Base-by-base conservation (phyloP, 2,888 invertebrate species). In the Lumbricus terrestris region DNA sequence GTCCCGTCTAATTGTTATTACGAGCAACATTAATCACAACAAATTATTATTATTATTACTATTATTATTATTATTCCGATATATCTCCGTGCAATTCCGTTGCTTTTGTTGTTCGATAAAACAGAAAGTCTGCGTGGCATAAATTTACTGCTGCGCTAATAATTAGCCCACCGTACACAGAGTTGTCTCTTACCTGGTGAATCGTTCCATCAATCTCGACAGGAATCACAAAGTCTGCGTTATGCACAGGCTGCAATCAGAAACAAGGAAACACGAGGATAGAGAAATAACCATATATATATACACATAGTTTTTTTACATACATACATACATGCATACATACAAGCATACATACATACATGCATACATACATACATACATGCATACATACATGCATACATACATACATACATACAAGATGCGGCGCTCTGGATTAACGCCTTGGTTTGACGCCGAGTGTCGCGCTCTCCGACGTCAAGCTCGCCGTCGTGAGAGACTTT, bases 201-300 rank as follows among this genome's bases (percentile, higher is more conserved):
- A 98, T 97, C 89, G 98, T 98, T 93, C 99, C 99, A 96, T 99
- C 99, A 94, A 99, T 99, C 96, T 99, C 99, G 92, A 99, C 99
- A 92, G 99, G 99, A 94, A 99, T 99, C 94, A 99, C 97, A 96
- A 99, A 99, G 96, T 99, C 99, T 93, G 99, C 99, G 96, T 99
- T 99, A 96, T 97, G 98, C 95, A 99, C 99, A 93, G 99, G 99
- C 98, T 99, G 96, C 89, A 96, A 94, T 29, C 85, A 89, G 18
- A 35, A 88, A 37, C 34, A 37, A 88, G 23, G 0, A 11, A 16
- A 29, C 29, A 29, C 8, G 5, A 29, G 13, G 29, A 69, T n/a
- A n/a, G n/a, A n/a, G n/a, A n/a, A n/a, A n/a, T n/a, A n/a, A n/a
- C n/a, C n/a, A n/a, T n/a, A n/a, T n/a, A n/a, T n/a, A n/a, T n/a